phyloP scores from a whole-genome alignment of 1,140 invertebrate genomes.

The Tetranychus urticae region DNA sequence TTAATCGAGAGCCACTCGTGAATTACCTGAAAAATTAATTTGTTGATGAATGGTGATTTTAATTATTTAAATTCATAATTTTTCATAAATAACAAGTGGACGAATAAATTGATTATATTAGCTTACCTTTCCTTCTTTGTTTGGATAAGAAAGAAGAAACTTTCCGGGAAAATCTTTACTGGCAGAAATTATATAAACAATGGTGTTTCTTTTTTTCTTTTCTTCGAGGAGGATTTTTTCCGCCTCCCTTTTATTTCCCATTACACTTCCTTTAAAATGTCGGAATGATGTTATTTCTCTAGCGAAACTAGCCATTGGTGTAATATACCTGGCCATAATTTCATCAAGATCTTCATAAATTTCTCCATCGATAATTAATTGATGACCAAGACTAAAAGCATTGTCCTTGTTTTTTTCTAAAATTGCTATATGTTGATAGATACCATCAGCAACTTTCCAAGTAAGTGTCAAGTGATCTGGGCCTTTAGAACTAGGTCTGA shows the following conservation, averaged over 20 bases:
- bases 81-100: too few relatives aligned
- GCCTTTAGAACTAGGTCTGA: slow-evolving; percentile 87
- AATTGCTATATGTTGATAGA: slow-evolving; percentile 89
- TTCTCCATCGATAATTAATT: slow-evolving; percentile 47
- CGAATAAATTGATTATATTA: too few relatives aligned
- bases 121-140: slow-evolving; percentile 32
- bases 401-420: slow-evolving; percentile 90
- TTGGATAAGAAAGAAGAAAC: slow-evolving; percentile 81
- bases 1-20: not conserved
- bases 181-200: slow-evolving; percentile 71
- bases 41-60: not conserved
- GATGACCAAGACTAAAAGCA: slow-evolving; percentile 72
- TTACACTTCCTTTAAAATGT: slow-evolving; percentile 15
- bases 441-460: slow-evolving; percentile 85
- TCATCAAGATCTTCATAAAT: slow-evolving; percentile 95
- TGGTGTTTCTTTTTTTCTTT: slow-evolving; percentile 53
- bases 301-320: slow-evolving; percentile 78
- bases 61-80: slow-evolving; percentile 12
- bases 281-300: slow-evolving; percentile 74
- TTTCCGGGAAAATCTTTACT: slow-evolving; percentile 75
- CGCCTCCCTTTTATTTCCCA: slow-evolving; percentile 39
- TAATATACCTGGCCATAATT: slow-evolving; percentile 86
- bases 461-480: slow-evolving; percentile 86
- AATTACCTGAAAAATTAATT: not conserved
- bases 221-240: slow-evolving; percentile 66